These are phyloP conservation scores for Plecturocebus donacophilus DNA, from an alignment of 2,113 vertebrate species.

Conservation along the genomic window DNA sequence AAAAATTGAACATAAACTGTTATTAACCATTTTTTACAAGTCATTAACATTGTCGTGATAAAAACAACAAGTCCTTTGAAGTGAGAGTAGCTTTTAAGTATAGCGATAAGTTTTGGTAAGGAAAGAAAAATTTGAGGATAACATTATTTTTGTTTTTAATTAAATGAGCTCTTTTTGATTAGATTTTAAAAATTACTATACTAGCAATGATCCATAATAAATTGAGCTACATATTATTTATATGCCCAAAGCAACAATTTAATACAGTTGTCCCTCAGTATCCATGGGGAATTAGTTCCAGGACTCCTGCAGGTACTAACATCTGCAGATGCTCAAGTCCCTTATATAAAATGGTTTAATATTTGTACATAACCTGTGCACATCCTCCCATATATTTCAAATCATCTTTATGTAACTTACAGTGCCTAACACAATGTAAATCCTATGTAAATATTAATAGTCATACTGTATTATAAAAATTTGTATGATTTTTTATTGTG, in stretches of 20 bases:
- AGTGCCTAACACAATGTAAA: neutral
- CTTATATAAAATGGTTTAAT: neutral
- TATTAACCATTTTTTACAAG: neutral
- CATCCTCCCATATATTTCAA: neutral
- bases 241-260: slow-evolving; percentile 63
- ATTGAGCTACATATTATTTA: neutral
- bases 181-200: neutral
- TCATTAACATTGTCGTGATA: neutral
- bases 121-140: slow-evolving; percentile 20
- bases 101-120: neutral
- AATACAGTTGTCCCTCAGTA: neutral
- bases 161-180: neutral
- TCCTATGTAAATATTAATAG: neutral
- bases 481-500: neutral
- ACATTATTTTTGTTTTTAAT: neutral
- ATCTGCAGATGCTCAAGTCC: neutral
- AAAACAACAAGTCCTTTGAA: neutral
- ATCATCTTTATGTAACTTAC: neutral
- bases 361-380: neutral
- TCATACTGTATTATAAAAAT: neutral
- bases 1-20: neutral
- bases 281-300: neutral
- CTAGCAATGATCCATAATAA: neutral
- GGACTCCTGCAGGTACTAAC: neutral
- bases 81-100: neutral